These are phyloP conservation scores for Bradypodion ventrale DNA, from an alignment of 2,797 vertebrate genomes.

Conservation along the genomic window DNA sequence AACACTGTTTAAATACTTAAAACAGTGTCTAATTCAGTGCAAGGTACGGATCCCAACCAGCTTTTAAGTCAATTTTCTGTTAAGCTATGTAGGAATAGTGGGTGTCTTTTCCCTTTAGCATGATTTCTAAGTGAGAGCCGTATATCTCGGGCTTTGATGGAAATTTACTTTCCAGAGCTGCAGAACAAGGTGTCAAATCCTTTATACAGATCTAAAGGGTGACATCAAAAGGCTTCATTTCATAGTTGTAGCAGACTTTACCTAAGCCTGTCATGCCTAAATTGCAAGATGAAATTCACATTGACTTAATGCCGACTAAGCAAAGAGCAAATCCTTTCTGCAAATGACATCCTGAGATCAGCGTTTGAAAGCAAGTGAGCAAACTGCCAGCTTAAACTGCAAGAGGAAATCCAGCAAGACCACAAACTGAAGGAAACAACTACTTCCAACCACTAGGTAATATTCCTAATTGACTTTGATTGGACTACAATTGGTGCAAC, in stretches of 20 bases:
- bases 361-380: constrained; percentile 33
- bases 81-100: constrained; percentile 9
- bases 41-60: accelerated
- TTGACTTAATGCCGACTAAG: constrained; percentile 33
- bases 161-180: not conserved
- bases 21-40: not conserved
- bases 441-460: too few relatives aligned
- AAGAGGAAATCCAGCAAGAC: too few relatives aligned
- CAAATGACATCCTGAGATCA: constrained; percentile 39
- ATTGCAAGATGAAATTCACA: not conserved
- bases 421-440: too few relatives aligned
- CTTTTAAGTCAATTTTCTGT: constrained; percentile 21
- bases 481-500: too few relatives aligned
- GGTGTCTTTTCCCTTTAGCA: not conserved
- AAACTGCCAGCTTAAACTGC: constrained; percentile 12
- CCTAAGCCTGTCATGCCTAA: not conserved
- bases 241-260: not conserved
- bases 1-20: too few relatives aligned
- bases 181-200: constrained; percentile 20
- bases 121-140: not conserved
- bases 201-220: not conserved
- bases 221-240: not conserved
- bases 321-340: constrained; percentile 43
- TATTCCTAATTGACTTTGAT: too few relatives aligned
- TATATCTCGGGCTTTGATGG: accelerated